Percentiles rank a stretch among this genome's conserved stretches.
Conservation (phyloP, 2,888 invertebrate species). For the Tetanocera ferruginea region DNA sequence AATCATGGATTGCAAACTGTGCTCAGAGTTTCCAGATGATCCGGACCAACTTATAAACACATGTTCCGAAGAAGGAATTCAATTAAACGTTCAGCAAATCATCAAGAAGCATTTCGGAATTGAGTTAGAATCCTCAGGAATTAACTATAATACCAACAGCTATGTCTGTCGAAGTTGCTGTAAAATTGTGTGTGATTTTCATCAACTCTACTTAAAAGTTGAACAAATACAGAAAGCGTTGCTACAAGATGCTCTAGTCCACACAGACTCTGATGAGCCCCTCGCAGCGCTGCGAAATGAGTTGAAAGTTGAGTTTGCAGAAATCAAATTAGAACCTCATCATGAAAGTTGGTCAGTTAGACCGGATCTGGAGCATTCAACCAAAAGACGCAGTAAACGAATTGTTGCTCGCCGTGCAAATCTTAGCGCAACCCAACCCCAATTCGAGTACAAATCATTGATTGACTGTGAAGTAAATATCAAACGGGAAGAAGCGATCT, state of each 20-base stretch:
- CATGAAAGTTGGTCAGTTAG: neutral
- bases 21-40: neutral
- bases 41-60: neutral
- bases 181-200: constrained; percentile 45
- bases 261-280: neutral
- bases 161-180: constrained; percentile 42
- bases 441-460: neutral
- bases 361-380: neutral
- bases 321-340: neutral
- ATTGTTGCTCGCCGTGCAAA: neutral
- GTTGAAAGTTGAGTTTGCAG: neutral
- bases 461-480: neutral
- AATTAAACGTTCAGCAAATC: neutral
- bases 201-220: constrained; percentile 47
- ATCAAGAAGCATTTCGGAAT: neutral
- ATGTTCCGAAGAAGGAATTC: neutral
- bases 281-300: neutral
- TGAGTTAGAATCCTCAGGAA: neutral
- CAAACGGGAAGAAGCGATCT: neutral
- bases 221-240: constrained; percentile 38
- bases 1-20: constrained; percentile 3
- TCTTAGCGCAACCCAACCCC: neutral
- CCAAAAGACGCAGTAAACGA: neutral
- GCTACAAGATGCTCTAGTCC: neutral
- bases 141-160: neutral